Evolutionary conservation across 2,113 vertebrate species (phyloP).

Genomic region (Falco punctatus): DNA sequence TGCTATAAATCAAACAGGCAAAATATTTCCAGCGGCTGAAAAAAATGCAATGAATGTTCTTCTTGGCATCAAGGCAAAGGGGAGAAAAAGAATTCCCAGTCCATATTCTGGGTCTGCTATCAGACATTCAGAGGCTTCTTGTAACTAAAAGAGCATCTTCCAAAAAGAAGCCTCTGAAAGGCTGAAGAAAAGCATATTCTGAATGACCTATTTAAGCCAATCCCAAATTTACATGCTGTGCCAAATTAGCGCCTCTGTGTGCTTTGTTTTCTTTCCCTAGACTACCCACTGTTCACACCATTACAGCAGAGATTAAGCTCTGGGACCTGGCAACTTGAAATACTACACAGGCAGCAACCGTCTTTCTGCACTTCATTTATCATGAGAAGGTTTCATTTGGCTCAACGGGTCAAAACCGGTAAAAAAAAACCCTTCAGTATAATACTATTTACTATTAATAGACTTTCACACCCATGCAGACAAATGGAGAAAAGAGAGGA

Average conservation of each 20-base stretch:
- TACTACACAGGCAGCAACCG: background rate
- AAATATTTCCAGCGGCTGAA: background rate
- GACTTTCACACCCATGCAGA: background rate
- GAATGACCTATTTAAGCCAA: background rate
- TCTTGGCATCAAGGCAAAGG: background rate
- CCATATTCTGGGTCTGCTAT: background rate
- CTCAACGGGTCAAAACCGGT: background rate
- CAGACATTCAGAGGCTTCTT: background rate
- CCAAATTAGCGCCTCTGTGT: background rate
- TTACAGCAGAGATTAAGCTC: background rate
- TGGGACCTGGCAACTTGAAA: background rate
- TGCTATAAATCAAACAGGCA: background rate
- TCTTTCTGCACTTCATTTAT: background rate
- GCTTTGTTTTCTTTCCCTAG: background rate
- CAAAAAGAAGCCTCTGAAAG: background rate
- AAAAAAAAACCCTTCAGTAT: background rate
- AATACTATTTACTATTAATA: constrained; percentile 40
- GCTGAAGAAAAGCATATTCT: background rate
- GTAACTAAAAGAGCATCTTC: background rate
- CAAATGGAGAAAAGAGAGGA: background rate
- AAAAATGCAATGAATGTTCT: background rate
- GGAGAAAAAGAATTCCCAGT: background rate
- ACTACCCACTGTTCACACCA: background rate
- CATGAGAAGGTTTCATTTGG: background rate
- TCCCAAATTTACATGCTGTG: background rate